Conservation (phyloP, 1,140 invertebrate species). For the Sipha flava region DNA sequence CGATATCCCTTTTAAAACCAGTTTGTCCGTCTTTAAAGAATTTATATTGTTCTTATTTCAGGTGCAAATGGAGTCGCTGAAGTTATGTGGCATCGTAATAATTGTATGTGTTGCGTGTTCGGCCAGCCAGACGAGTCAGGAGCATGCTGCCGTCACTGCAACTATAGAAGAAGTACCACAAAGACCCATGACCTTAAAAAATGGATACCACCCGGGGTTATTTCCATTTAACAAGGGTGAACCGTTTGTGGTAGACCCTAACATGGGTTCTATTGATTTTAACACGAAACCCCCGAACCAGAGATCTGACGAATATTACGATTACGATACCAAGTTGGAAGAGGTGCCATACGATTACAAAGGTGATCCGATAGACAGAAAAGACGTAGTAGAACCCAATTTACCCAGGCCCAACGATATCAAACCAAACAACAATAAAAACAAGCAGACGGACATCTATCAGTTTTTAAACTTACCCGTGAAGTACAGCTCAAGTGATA, state of each 20-base stretch:
- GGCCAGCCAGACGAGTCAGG: neutral
- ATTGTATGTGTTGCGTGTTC: neutral
- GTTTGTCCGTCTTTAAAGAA: neutral
- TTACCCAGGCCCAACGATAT: slow-evolving; percentile 48
- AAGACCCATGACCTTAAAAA: slow-evolving; percentile 36
- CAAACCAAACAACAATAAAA: slow-evolving; percentile 38
- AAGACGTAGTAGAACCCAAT: slow-evolving; percentile 44
- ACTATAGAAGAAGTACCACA: slow-evolving; percentile 35
- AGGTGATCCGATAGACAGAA: slow-evolving; percentile 31
- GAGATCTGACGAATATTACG: slow-evolving; percentile 42
- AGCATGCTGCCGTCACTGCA: neutral
- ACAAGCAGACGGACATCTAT: slow-evolving; percentile 51
- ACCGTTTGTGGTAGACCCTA: slow-evolving; percentile 59
- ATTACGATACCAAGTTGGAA: slow-evolving; percentile 36
- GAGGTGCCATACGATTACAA: slow-evolving; percentile 38
- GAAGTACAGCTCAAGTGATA: slow-evolving; percentile 53
- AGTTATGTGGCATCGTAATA: neutral
- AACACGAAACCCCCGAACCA: slow-evolving; percentile 38
- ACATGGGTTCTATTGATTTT: slow-evolving; percentile 56
- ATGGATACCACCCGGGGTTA: slow-evolving; percentile 39
- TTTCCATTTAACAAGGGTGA: slow-evolving; percentile 57
- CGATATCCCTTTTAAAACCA: neutral
- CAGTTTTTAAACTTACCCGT: slow-evolving; percentile 61
- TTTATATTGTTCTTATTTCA: neutral
- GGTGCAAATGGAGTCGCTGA: neutral